Base-by-base conservation (phyloP, 2,113 vertebrate genomes). In the Pristiophorus japonicus region DNA sequence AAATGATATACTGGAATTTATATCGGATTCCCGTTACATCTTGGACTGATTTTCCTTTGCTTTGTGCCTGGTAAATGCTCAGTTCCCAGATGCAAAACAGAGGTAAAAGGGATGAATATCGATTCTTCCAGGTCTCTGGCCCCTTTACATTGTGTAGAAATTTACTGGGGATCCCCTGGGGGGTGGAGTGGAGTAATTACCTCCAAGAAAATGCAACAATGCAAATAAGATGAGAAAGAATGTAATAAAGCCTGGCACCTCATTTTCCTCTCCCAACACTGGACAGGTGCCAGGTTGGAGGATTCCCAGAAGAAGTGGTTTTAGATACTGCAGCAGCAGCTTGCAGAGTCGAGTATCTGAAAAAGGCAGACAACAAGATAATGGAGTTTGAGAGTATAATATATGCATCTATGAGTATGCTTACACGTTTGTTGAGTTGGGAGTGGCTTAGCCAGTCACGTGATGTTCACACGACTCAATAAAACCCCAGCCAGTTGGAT, bases 291-390 rank as follows among this genome's bases (percentile, higher is more conserved):
- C 75, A 81, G 14, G 11, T 42, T 30, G 4, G n/a, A 34, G 14
- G 3, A 11, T 38, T 81, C n/a, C 38, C 12, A 81, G 75, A 81
- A 63, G 94, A 96, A 84, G n/a, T n/a, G 95, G 95, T 90, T 95
- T 96, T 96, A 91, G 55, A 95, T 95, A 95, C 2, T 92, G 93
- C 95, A 96, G 62, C 94, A 95, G 95, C 92, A 96, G 62, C 85
- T 96, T 78, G 62, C 22, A 94, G 96, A 85, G 81, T 3, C 87
- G 96, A n/a, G 95, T 22, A 95, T 96, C 96, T 96, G 47, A 70
- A 96, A 90, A 85, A 87, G 96, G 42, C 96, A 96, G 96, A 96
- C 94, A 94, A 47, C 27, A 95, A 96, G 45, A 95, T 95, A 96
- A 95, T 96, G 96, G 94, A 96, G 96, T 42, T 87, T 95, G n/a